Percentiles rank a stretch among this genome's conserved stretches.
These are phyloP conservation scores for Drosophila hydei DNA, from an alignment of 1,140 invertebrate genomes.

Conservation along the genomic window DNA sequence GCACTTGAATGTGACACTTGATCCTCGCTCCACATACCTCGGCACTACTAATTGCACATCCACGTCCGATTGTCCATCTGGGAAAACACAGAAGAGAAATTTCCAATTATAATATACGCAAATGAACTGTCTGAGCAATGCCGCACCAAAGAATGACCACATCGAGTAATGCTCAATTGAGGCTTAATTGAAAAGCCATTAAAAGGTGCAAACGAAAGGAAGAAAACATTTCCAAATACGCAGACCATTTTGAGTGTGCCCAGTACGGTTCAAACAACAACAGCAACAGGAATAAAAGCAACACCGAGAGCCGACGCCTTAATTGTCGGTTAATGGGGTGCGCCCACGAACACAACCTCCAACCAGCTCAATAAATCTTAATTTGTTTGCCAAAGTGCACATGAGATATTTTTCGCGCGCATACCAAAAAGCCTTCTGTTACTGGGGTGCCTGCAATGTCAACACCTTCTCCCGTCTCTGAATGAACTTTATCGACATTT, in stretches of 20 bases:
- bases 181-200: conserved; percentile 73
- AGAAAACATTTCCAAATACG: conserved; percentile 32
- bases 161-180: conserved; percentile 39
- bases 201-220: conserved; percentile 35
- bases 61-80: conserved; percentile 83
- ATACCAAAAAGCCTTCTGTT: conserved; percentile 56
- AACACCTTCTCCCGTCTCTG: neutral
- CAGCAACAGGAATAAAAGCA: neutral
- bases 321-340: conserved; percentile 47
- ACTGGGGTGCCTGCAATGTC: conserved; percentile 9
- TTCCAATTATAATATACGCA: conserved; percentile 29
- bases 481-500: conserved; percentile 11
- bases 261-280: conserved; percentile 1
- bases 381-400: conserved; percentile 79
- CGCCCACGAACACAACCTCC: conserved; percentile 22
- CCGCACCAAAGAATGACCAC: neutral
- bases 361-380: conserved; percentile 72
- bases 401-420: conserved; percentile 66
- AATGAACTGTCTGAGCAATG: conserved; percentile 4
- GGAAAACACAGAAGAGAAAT: conserved; percentile 25
- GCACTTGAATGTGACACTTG: conserved; percentile 86
- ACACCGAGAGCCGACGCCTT: neutral
- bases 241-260: conserved; percentile 49
- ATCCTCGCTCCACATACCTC: conserved; percentile 80
- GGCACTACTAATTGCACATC: conserved; percentile 79